phyloP scores from a whole-genome alignment of 2,797 vertebrate genomes.

The Acridotheres tristis region DNA sequence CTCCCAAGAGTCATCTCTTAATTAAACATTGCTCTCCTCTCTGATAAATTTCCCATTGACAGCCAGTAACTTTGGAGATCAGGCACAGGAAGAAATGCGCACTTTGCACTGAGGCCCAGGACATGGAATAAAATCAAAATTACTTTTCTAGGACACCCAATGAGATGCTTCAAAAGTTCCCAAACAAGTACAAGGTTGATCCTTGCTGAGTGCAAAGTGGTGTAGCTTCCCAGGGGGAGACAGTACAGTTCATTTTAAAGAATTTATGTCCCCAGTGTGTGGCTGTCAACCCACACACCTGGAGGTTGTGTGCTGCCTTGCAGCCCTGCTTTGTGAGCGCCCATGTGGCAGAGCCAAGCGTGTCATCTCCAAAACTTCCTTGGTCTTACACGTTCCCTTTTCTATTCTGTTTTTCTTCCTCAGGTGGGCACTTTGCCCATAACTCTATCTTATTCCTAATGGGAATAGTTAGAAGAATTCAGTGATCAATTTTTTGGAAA shows the following conservation, averaged over 20 bases:
- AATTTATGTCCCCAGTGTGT: background rate
- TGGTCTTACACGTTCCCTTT: background rate
- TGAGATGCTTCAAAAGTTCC: background rate
- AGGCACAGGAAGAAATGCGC: background rate
- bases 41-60: background rate
- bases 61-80: background rate
- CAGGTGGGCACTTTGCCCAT: background rate
- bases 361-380: background rate
- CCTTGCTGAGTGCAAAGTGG: background rate
- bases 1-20: background rate
- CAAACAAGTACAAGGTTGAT: background rate
- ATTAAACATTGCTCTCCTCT: background rate
- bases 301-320: background rate
- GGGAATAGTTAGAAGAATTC: background rate
- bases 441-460: background rate
- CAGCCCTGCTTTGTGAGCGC: background rate
- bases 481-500: background rate
- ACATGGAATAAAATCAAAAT: background rate
- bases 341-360: fast-evolving
- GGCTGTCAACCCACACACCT: background rate
- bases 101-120: background rate
- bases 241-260: background rate
- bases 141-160: background rate
- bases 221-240: background rate
- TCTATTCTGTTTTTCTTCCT: background rate